phyloP scores from a whole-genome alignment of 2,113 vertebrate genomes.

The Cyphomyrus discorhynchus region DNA sequence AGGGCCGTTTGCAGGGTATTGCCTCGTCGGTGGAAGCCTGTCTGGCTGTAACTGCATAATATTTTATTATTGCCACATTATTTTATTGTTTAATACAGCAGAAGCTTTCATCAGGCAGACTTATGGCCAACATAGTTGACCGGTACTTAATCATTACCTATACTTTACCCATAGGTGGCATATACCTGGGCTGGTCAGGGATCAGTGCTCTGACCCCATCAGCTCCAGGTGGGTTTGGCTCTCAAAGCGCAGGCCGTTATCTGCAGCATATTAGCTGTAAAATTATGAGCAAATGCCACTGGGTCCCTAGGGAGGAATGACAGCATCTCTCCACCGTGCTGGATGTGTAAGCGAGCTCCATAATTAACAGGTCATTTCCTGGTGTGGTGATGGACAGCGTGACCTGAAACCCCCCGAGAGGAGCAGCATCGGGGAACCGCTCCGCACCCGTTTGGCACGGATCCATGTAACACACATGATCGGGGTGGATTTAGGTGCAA shows the following conservation, averaged over 20 bases:
- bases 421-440: background rate
- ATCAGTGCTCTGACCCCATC: background rate
- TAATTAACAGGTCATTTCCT: constrained; percentile 32
- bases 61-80: background rate
- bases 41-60: background rate
- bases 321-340: constrained; percentile 15
- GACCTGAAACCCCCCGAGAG: background rate
- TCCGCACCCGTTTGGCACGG: background rate
- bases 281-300: constrained; percentile 10
- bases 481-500: background rate
- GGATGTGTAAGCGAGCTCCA: constrained; percentile 28
- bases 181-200: background rate
- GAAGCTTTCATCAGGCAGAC: background rate
- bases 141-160: background rate
- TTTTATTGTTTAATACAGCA: background rate
- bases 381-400: constrained; percentile 36
- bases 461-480: background rate
- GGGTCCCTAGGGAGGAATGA: constrained; percentile 10
- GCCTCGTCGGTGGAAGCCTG: background rate
- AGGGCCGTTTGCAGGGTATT: background rate
- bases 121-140: background rate
- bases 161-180: background rate
- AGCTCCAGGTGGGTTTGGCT: background rate
- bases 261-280: constrained; percentile 2
- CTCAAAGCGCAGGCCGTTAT: constrained; percentile 1